A percentile compares a stretch with the other conserved stretches of the same genome.
Evolutionary conservation across 2,888 invertebrate genomes (phyloP).

Genomic region (Melangyna quadrimaculata): DNA sequence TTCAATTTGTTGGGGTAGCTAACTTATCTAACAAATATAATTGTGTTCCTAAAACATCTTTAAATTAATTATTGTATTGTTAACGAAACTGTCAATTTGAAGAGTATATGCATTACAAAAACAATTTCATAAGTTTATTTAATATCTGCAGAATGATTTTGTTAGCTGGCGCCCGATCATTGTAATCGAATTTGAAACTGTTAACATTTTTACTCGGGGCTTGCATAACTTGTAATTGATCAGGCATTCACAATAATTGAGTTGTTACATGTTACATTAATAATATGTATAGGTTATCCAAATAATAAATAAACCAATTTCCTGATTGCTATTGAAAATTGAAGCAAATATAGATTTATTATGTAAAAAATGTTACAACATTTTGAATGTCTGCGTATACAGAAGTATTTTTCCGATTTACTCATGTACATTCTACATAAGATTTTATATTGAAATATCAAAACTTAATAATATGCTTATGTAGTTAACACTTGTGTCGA

Average conservation of each 20-base stretch:
- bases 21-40: too few species aligned
- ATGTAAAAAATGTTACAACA: neutral
- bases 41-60: too few species aligned
- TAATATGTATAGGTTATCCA: too few species aligned
- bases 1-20: too few species aligned
- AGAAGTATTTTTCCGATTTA: neutral
- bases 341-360: neutral
- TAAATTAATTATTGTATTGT: too few species aligned
- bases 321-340: conserved; percentile 1
- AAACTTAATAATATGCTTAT: neutral
- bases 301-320: conserved; percentile 7
- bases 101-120: too few species aligned
- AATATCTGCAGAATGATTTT: neutral
- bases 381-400: neutral
- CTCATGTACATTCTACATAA: too few species aligned
- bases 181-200: neutral
- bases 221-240: neutral
- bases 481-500: neutral
- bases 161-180: neutral
- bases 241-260: conserved; percentile 10
- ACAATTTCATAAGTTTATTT: neutral
- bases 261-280: conserved; percentile 11
- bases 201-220: neutral
- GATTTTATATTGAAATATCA: neutral
- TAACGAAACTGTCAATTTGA: too few species aligned